These are phyloP conservation scores for Chauna torquata DNA, from an alignment of 2,113 vertebrate genomes.

Conservation along the genomic window DNA sequence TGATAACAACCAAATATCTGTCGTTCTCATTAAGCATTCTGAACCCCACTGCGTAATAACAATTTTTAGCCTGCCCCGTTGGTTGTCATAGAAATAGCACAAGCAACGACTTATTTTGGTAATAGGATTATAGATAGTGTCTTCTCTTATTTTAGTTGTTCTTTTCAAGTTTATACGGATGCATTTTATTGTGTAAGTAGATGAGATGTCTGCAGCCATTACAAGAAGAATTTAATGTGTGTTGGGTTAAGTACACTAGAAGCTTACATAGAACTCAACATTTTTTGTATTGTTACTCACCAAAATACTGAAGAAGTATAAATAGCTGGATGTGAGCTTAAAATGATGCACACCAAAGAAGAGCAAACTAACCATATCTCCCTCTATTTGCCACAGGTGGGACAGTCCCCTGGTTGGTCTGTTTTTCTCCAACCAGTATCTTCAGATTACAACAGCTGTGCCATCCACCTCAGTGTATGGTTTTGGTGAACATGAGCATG, in stretches of 20 bases:
- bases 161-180: not conserved
- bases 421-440: slow-evolving; percentile 59
- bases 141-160: slow-evolving; percentile 26
- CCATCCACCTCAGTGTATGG: slow-evolving; percentile 29
- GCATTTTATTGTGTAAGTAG: not conserved
- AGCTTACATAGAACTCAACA: not conserved
- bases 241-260: not conserved
- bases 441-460: slow-evolving; percentile 26
- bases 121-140: slow-evolving; percentile 28
- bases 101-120: slow-evolving; percentile 43
- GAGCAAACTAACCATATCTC: not conserved
- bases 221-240: not conserved
- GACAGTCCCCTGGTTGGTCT: slow-evolving; percentile 19
- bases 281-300: not conserved
- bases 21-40: slow-evolving; percentile 28
- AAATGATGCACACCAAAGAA: not conserved
- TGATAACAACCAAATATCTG: not conserved
- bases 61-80: not conserved
- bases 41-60: slow-evolving; percentile 16
- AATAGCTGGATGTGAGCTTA: not conserved
- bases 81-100: slow-evolving; percentile 60
- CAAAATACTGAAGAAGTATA: not conserved
- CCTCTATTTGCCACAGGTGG: slow-evolving; percentile 23
- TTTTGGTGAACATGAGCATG: slow-evolving; percentile 52
- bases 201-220: not conserved